Conservation (phyloP, 2,888 invertebrate species). For the Xanthorhoe designata region DNA sequence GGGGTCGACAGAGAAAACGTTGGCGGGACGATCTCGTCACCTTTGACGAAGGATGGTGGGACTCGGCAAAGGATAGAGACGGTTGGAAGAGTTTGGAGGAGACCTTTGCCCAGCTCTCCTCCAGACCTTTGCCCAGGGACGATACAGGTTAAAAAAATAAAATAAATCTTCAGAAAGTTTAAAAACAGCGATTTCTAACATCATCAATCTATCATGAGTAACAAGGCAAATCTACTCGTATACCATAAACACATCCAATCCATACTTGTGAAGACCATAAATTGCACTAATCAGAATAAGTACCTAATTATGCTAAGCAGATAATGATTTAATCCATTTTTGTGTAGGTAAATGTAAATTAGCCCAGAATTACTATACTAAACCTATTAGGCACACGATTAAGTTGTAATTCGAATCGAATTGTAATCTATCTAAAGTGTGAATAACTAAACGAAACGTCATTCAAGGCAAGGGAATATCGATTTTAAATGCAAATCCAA, state of each 20-base stretch:
- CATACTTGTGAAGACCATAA: background rate
- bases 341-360: conserved; percentile 1
- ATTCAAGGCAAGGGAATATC: conserved; percentile 60
- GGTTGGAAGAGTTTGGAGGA: too few relatives aligned
- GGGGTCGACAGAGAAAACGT: too few relatives aligned
- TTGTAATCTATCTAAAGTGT: conserved; percentile 29
- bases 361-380: background rate
- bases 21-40: too few relatives aligned
- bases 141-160: too few relatives aligned
- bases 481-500: conserved; percentile 78
- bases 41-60: too few relatives aligned
- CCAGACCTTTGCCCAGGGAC: too few relatives aligned
- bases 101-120: too few relatives aligned
- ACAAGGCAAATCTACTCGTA: background rate
- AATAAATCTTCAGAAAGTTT: background rate
- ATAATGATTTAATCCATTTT: background rate
- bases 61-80: too few relatives aligned
- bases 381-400: conserved; percentile 17
- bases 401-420: conserved; percentile 21
- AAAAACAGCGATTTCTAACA: background rate
- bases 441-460: conserved; percentile 46
- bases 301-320: background rate
- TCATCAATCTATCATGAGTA: background rate
- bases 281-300: background rate
- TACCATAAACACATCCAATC: background rate